Base-by-base conservation (phyloP, 2,113 vertebrate species). In the Sakesphorus luctuosus region DNA sequence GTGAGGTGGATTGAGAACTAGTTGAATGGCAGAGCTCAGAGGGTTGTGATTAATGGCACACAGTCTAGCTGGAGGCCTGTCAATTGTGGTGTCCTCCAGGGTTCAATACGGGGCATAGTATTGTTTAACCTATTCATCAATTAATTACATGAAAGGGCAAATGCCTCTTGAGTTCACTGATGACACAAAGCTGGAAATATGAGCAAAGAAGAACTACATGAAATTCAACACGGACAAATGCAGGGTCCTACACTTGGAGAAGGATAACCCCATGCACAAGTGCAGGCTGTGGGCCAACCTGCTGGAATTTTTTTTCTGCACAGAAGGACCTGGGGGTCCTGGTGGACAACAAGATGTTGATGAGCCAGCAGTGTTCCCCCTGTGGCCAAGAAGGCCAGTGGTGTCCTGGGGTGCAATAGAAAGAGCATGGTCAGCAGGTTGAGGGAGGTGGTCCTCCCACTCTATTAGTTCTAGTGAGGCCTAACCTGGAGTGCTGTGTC, bases 271-370 rank as follows among this genome's bases (percentile, higher is more conserved):
- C 17, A 33, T 15, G 7, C 18, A 44, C 5, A 25, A 43, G 5
- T 36, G 56, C 8, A 58, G 49, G 47, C 13, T 36, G 17, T 5
- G 25, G 16, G 7, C 3, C 17, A 26, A 18, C 6, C 13, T 65
- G 7, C 35, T 26, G 25, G 31, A 49, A 65, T 80, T 50, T 31
- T 18, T 18, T 10, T 5, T 31, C 31, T 49, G 4, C 23, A 11
- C 17, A 65, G 19, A 71, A 62, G 10, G 26, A 56, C 25, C 35
- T 58, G 9, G 17, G 19, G 13, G 17, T 28, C 31, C 31, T 35
- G 29, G 21, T 23, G 21, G 56, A 44, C 13, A 78, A 24, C 15
- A 56, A 56, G 31, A 2, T 36, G 20, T 15, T 14, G 0, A 1
- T 50, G 21, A 81, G 26, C 14, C 31, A 73, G 35, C 31, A 44